Conservation (phyloP, 2,888 invertebrate species). For the Acanthosepion pharaonis region DNA sequence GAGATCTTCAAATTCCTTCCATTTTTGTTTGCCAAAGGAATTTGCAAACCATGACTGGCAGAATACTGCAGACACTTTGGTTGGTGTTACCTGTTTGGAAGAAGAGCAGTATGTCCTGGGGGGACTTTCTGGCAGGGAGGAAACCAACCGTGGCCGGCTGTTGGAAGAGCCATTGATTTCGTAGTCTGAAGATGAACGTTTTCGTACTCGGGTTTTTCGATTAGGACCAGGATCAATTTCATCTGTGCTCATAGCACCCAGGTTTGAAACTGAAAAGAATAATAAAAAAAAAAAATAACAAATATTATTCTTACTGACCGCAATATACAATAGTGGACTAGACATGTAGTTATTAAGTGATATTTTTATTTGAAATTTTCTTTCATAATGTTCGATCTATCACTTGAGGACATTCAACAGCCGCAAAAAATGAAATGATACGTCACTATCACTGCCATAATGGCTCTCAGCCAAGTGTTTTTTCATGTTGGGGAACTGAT, state of each 20-base stretch:
- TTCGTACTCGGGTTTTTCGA: neutral
- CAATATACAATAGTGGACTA: too few relatives aligned
- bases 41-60: slow-evolving; percentile 5
- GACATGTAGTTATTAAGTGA: too few relatives aligned
- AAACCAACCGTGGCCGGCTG: slow-evolving; percentile 15
- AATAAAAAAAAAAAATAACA: too few relatives aligned
- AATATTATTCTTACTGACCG: too few relatives aligned
- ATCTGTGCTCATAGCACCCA: neutral
- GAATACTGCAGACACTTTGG: neutral
- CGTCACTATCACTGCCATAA: too few relatives aligned
- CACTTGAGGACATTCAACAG: too few relatives aligned
- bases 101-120: neutral
- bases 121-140: neutral
- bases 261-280: too few relatives aligned
- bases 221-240: neutral
- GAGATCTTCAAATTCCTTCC: neutral
- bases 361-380: too few relatives aligned
- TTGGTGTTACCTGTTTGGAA: neutral
- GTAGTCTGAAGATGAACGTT: neutral
- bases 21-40: neutral
- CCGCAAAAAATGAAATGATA: too few relatives aligned
- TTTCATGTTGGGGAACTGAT: too few relatives aligned
- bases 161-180: neutral
- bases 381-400: too few relatives aligned
- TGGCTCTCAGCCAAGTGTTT: too few relatives aligned